Evolutionary conservation across 2,888 invertebrate species (phyloP), one percentile per base, ranked within the genome.

Genomic region (Pardosa pseudoannulata): DNA sequence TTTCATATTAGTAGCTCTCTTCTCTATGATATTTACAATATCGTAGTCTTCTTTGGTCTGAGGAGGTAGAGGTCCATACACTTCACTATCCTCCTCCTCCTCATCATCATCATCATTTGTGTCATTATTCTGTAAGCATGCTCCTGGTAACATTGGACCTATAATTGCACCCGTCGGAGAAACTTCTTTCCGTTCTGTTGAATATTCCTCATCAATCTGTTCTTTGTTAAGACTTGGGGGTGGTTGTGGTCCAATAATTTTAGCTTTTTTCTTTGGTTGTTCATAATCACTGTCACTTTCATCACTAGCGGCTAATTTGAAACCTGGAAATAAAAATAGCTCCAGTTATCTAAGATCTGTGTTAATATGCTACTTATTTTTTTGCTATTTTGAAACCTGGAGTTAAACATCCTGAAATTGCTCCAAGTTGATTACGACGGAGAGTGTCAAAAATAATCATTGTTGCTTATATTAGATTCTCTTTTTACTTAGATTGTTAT

Each of bases 371-470:
- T n/a, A n/a, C n/a, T 65, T 31, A 65, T 31, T 31, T 29, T 29
- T 29, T n/a, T 65, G n/a, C 0, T 16, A 16, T 29, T 23, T 39
- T 39, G 6, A 41, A 41, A 13, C 70, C 36, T 28, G 83, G 83
- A n/a, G 72, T 75, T 73, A 86, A 70, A 46, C 86, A 79, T 19
- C 79, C 39, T 23, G 86, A 79, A 56, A 86, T 86, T 1, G 86
- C 86, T 28, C 79, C 79, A 1, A 86, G 56, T 32, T 86, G 86
- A 46, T 86, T 86, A 62, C 72, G 73, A 0, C 70, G 16, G n/a
- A 70, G 64, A 28, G 82, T 82, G 16, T 86, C 74, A 2, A 79
- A 79, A 16, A 79, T 74, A 29, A 68, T 46, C 86, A 86, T 86
- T n/a, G n/a, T n/a, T n/a, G n/a, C n/a, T n/a, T n/a, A n/a, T n/a